These are phyloP conservation scores for Nemotelus nigrinus DNA, from an alignment of 2,888 invertebrate species.

Conservation along the genomic window DNA sequence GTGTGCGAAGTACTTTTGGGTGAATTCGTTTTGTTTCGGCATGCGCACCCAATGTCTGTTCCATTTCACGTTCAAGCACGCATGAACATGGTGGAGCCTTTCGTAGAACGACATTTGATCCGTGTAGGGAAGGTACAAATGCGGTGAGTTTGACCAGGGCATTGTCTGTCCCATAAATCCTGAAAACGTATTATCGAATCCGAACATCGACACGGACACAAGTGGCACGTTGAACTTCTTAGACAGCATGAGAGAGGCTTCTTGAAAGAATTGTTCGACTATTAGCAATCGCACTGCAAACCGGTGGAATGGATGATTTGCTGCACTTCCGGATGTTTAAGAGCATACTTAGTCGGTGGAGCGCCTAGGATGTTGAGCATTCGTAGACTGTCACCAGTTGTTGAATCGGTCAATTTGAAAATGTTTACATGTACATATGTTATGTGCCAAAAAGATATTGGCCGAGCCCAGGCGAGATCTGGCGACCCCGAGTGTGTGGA, in stretches of 20 bases:
- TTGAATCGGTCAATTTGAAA: conserved; percentile 52
- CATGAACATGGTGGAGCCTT: conserved; percentile 67
- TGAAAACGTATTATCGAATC: conserved; percentile 65
- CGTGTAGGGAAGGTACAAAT: conserved; percentile 62
- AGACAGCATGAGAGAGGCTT: conserved; percentile 63
- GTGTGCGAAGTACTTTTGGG: conserved; percentile 58
- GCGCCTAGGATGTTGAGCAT: conserved; percentile 58
- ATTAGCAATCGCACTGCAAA: conserved; percentile 64
- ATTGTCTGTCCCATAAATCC: conserved; percentile 65
- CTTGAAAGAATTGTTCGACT: conserved; percentile 64
- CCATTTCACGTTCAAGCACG: conserved; percentile 58
- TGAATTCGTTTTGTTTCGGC: conserved; percentile 59
- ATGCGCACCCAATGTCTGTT: conserved; percentile 58
- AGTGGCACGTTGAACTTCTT: conserved; percentile 62
- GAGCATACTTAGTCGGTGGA: conserved; percentile 58
- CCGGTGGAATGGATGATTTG: conserved; percentile 55
- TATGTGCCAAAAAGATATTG: too few species aligned
- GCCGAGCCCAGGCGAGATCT: too few species aligned
- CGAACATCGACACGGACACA: conserved; percentile 62
- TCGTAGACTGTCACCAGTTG: conserved; percentile 54
- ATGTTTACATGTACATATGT: too few species aligned
- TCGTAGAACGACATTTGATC: conserved; percentile 66
- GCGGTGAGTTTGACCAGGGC: conserved; percentile 66
- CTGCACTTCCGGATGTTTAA: conserved; percentile 55
- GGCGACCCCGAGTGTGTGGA: too few species aligned